Base-by-base conservation (phyloP, 1,140 invertebrate genomes). In the Diachasma alloeum region DNA sequence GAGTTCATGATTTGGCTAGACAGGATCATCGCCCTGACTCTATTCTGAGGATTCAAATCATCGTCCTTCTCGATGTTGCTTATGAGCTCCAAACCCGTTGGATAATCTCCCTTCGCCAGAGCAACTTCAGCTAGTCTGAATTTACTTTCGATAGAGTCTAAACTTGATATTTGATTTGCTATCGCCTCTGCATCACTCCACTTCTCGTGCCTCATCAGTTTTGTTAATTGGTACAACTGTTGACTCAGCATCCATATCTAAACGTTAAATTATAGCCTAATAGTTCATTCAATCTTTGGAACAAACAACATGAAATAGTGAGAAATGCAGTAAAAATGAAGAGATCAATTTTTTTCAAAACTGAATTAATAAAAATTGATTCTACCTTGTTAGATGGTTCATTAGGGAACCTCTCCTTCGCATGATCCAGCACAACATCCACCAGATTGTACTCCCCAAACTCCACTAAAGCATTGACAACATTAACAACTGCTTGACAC, bases 161-260 rank as follows among this genome's bases (percentile, higher is more conserved):
- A 89, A 10, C 94, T 92, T 67, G 93, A 91, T 26, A 97, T 90
- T 86, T 94, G 94, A 67, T 90, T 88, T 63, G 96, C 94, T 68
- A 93, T 93, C 67, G 92, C 91, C 77, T 95, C 92, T 0, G 96
- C 95, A 75, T 94, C 93, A 31, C 92, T 92, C 93, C 94, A 96
- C 79, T 94, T 93, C 72, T 94, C 93, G 85, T 92, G 90, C 81
- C 93, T 91, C 66, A 95, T 80, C 53, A 92, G 83, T 85, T 91
- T 84, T 36, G 91, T 89, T 83, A 93, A 93, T 81, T 90, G 84
- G 78, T 94, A 88, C 56, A 93, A 82, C 82, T 93, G 92, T 83
- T 95, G 93, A 78, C 91, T 92, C 0, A 93, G 85, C 90, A 94
- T 94, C 94, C 94, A 95, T 39, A 92, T 91, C 81, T 92, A 85